phyloP scores from a whole-genome alignment of 2,797 vertebrate genomes.

The Gobionotothen gibberifrons region DNA sequence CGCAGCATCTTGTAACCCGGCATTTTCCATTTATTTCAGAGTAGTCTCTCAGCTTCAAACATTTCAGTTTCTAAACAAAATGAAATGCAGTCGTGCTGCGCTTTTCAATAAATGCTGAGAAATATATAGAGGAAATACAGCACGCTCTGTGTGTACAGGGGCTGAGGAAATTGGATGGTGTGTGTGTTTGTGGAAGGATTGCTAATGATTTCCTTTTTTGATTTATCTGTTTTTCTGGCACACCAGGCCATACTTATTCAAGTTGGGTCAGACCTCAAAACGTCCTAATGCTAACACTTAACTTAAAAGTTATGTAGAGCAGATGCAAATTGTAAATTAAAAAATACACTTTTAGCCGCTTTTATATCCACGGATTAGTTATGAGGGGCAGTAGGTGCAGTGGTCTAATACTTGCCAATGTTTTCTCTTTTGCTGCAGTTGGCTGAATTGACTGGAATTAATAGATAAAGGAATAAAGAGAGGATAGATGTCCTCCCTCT shows the following conservation, averaged over 20 bases:
- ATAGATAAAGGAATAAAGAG: conserved; percentile 6
- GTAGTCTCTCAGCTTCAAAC: conserved; percentile 58
- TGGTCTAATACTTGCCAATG: conserved; percentile 11
- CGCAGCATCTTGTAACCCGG: conserved; percentile 31
- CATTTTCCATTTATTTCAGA: conserved; percentile 43
- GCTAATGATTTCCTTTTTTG: conserved; percentile 58
- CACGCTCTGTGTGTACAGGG: conserved; percentile 26
- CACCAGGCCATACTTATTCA: conserved; percentile 45
- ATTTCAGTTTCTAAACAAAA: conserved; percentile 64
- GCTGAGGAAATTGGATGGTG: conserved; percentile 54
- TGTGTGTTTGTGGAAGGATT: conserved; percentile 61
- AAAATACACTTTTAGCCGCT: conserved; percentile 15
- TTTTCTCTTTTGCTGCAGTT: conserved; percentile 21
- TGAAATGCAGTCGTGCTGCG: conserved; percentile 57
- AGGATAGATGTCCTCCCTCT: neutral
- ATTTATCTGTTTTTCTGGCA: conserved; percentile 64
- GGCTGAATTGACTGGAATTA: conserved; percentile 26
- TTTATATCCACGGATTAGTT: conserved; percentile 37
- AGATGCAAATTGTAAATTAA: conserved; percentile 35
- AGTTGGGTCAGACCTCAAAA: conserved; percentile 39
- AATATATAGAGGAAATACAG: conserved; percentile 48
- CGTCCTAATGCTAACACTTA: conserved; percentile 41
- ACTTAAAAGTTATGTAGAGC: conserved; percentile 28
- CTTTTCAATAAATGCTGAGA: conserved; percentile 63
- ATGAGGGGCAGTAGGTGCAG: conserved; percentile 26